These are phyloP conservation scores for Asteroscopus sphinx DNA, from an alignment of 2,888 invertebrate species.

Conservation along the genomic window DNA sequence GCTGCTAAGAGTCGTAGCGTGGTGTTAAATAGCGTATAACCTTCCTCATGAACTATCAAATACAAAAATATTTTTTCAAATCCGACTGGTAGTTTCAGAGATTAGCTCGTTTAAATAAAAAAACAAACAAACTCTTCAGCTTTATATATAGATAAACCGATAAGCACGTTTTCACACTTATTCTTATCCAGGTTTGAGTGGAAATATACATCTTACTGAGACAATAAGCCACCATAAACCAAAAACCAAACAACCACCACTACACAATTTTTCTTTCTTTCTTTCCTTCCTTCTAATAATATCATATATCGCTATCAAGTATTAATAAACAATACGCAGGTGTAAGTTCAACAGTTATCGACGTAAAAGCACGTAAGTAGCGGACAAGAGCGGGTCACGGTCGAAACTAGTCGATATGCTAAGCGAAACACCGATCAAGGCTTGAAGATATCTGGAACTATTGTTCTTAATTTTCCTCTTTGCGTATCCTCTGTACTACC, in stretches of 20 bases:
- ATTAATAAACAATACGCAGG: constrained; percentile 27
- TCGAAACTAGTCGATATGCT: constrained; percentile 51
- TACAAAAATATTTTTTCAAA: no score
- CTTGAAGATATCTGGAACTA: constrained; percentile 15
- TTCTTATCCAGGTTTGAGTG: constrained; percentile 28
- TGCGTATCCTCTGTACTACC: constrained; percentile 36
- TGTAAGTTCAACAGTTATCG: constrained; percentile 43
- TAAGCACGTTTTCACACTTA: constrained; percentile 24
- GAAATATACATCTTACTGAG: constrained; percentile 33
- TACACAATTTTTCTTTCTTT: no score
- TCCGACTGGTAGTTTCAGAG: no score
- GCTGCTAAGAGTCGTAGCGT: no score
- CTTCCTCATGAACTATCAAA: no score
- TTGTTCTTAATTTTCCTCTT: constrained; percentile 40
- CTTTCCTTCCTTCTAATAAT: constrained; percentile 1
- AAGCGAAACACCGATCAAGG: constrained; percentile 18
- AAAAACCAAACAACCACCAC: no score
- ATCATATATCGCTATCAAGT: constrained; percentile 3
- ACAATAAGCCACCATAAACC: no score
- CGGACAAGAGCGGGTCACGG: constrained; percentile 26
- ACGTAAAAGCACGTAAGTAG: background rate
- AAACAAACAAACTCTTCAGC: no score
- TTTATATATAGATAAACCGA: constrained; percentile 6
- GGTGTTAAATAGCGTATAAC: no score
- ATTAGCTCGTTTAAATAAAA: no score